Evolutionary conservation across 2,888 invertebrate species (phyloP), one percentile per base, ranked within the genome.

Genomic region (Cryptocephalus moraei): DNA sequence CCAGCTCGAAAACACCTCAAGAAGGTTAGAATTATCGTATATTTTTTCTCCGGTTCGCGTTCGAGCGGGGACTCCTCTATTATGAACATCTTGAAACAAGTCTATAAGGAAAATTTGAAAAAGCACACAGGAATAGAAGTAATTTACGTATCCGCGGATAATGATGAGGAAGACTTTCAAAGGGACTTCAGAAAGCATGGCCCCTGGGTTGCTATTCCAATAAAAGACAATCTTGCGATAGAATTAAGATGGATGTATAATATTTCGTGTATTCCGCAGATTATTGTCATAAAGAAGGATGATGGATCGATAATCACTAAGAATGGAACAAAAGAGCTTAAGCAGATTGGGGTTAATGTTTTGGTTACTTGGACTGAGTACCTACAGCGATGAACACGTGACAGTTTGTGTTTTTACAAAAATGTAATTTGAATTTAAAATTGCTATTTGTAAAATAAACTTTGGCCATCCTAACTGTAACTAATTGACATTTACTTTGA

Each of bases 331-430:
- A 48, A 52, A 33, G 61, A 61, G 45, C 36, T 60, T 10, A 53
- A 57, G 39, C 42, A 45, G 10, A 12, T 53, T 1, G 59, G 57
- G 3, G 51, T 54, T 8, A 58, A 61, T 43, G 59, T 60, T 0
- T 43, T 59, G 36, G 58, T 61, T 1, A 56, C 59, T 13, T 60
- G 61, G 59, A 56, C 52, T 6, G 59, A 60, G 32, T 59, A 50
- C 43, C 46, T 55, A 32, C 59, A 59, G 41, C 50, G 50, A 49
- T 57, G 43, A 44, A 32, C 6, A 42, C 8, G 31, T 22, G 14
- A 22, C 6, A 22, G 6, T 22, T 2, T 6, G 6, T 22, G 2
- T 22, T 22, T 22, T 22, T 6, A 22, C 6, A 22, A 22, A 22
- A n/a, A n/a, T n/a, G n/a, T n/a, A n/a, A n/a, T n/a, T n/a, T n/a